These are phyloP conservation scores for Caenorhabditis macrosperma DNA, from an alignment of 2,888 invertebrate genomes.

Conservation along the genomic window DNA sequence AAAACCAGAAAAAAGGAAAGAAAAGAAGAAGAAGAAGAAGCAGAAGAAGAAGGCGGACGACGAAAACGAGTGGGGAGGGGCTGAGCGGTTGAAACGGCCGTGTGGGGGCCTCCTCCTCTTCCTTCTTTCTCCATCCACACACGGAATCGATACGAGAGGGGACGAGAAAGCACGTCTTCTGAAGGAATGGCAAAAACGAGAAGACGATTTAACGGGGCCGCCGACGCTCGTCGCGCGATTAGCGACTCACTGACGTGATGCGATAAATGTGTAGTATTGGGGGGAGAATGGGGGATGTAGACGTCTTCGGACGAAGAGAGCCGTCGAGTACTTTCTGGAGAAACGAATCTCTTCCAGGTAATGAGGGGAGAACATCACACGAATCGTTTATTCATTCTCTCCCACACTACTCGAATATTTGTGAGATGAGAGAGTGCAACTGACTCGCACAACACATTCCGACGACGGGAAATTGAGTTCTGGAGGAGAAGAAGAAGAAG, in stretches of 20 bases:
- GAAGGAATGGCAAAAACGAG: constrained; percentile 55
- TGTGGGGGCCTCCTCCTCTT: not conserved
- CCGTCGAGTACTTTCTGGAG: too few species aligned
- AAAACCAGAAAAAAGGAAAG: constrained; percentile 36
- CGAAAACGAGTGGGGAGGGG: constrained; percentile 36
- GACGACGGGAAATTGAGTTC: constrained; percentile 1
- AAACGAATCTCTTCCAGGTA: not conserved
- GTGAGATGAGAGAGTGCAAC: not conserved
- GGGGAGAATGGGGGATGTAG: not conserved
- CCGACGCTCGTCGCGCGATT: constrained; percentile 40
- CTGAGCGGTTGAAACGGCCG: constrained; percentile 30
- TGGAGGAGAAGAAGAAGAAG: not conserved
- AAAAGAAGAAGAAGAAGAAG: constrained; percentile 30
- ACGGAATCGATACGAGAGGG: constrained; percentile 40
- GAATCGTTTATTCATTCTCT: not conserved
- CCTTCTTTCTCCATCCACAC: too few species aligned
- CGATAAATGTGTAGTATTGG: constrained; percentile 51
- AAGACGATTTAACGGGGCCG: constrained; percentile 56
- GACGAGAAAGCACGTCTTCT: constrained; percentile 39
- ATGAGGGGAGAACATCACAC: not conserved
- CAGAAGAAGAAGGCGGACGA: constrained; percentile 42
- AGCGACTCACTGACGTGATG: constrained; percentile 54
- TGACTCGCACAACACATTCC: not conserved
- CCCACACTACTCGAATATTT: not conserved
- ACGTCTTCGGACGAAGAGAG: too few species aligned